Conservation (phyloP, 2,113 vertebrate species). For the Jacana jacana region DNA sequence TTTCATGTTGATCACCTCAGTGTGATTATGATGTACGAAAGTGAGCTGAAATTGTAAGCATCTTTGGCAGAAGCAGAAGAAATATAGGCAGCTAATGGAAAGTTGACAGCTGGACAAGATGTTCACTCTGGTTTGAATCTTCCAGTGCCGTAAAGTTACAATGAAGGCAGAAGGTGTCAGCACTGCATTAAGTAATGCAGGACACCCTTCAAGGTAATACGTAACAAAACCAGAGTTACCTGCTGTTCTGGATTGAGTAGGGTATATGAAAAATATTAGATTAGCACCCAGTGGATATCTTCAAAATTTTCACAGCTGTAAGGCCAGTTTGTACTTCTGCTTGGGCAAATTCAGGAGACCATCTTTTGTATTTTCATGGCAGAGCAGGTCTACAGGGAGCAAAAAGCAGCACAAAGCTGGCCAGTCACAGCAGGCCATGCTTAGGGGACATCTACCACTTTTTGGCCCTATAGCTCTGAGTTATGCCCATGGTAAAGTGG, state of each 20-base stretch:
- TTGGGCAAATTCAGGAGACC: not conserved
- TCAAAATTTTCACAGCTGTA: not conserved
- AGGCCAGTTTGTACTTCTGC: not conserved
- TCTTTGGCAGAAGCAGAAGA: not conserved
- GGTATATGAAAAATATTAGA: not conserved
- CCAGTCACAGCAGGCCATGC: not conserved
- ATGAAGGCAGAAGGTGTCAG: conserved; percentile 24
- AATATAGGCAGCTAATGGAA: conserved; percentile 8
- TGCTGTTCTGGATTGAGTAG: not conserved
- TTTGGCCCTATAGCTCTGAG: not conserved
- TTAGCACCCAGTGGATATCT: not conserved
- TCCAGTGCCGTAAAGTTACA: not conserved
- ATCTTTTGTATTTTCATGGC: not conserved
- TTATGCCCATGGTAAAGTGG: not conserved
- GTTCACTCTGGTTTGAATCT: not conserved
- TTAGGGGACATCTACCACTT: not conserved
- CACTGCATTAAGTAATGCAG: not conserved
- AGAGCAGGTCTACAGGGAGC: not conserved
- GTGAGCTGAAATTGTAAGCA: not conserved
- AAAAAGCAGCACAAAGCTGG: rapidly evolving
- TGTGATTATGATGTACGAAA: not conserved
- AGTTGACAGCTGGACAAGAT: conserved; percentile 1
- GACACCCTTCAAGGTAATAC: not conserved
- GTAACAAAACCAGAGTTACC: not conserved
- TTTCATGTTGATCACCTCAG: not conserved